Percentiles rank a stretch among this genome's conserved stretches.
Evolutionary conservation across 2,888 invertebrate species (phyloP).

Genomic region (Bibio marci): DNA sequence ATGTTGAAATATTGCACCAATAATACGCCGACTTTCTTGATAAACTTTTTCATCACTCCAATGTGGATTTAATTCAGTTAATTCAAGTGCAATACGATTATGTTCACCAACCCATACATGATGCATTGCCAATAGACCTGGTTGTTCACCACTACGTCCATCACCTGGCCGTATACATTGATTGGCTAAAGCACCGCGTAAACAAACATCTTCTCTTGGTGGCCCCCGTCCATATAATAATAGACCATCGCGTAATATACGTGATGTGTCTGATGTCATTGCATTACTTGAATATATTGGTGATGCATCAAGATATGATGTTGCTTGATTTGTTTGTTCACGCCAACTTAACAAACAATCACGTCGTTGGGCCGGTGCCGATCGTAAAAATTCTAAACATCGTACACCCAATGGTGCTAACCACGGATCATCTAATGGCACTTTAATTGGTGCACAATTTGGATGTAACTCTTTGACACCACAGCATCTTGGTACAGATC

Average conservation of each 20-base stretch:
- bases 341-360: conserved; percentile 69
- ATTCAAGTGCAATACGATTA: conserved; percentile 50
- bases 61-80: conserved; percentile 58
- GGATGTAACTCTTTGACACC: conserved; percentile 47
- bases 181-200: conserved; percentile 49
- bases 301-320: conserved; percentile 67
- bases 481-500: conserved; percentile 64
- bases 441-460: conserved; percentile 66
- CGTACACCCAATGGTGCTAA: conserved; percentile 49
- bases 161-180: conserved; percentile 69
- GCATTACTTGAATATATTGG: conserved; percentile 66
- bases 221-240: conserved; percentile 48
- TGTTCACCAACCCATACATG: conserved; percentile 30
- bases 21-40: conserved; percentile 67
- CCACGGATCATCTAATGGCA: conserved; percentile 55
- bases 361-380: conserved; percentile 61
- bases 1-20: conserved; percentile 67
- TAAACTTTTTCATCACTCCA: conserved; percentile 81
- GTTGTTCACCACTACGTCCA: conserved; percentile 62
- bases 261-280: conserved; percentile 51
- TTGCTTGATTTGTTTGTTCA: conserved; percentile 72
- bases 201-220: conserved; percentile 51
- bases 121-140: conserved; percentile 34
- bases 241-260: conserved; percentile 56
- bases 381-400: conserved; percentile 69